These are phyloP conservation scores for Neodon shergylaensis DNA, from an alignment of 2,113 vertebrate genomes.

Conservation along the genomic window DNA sequence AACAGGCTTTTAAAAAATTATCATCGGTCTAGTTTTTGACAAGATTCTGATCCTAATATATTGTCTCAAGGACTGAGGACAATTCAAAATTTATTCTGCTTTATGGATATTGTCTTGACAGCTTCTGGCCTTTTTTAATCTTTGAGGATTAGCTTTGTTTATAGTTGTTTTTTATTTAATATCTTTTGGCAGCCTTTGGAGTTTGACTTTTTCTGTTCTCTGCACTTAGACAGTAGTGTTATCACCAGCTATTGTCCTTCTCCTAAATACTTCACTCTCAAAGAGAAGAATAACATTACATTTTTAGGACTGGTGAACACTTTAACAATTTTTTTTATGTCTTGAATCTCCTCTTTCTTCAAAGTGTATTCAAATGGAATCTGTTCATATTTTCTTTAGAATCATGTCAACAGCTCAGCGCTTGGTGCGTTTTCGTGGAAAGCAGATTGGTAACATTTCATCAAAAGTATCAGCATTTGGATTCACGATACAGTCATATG, in stretches of 20 bases:
- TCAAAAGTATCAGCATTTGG: neutral
- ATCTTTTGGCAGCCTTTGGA: neutral
- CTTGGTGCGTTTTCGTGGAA: neutral
- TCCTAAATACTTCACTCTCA: slow-evolving; percentile 33
- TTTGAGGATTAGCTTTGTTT: slow-evolving; percentile 65
- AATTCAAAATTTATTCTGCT: slow-evolving; percentile 35
- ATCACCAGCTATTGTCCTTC: neutral
- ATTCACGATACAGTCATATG: neutral
- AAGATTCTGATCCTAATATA: slow-evolving; percentile 21
- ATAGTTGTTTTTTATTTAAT: slow-evolving; percentile 22
- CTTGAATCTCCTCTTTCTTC: neutral
- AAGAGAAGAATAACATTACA: neutral
- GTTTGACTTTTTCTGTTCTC: slow-evolving; percentile 30
- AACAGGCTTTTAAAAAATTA: neutral
- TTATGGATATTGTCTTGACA: slow-evolving; percentile 1
- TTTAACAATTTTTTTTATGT: neutral
- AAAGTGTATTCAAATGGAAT: neutral
- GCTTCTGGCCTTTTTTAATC: slow-evolving; percentile 55
- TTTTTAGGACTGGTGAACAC: neutral
- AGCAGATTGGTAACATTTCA: neutral
- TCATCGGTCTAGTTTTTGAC: neutral
- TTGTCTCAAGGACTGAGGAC: slow-evolving; percentile 36
- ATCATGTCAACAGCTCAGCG: neutral
- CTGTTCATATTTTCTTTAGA: slow-evolving; percentile 43
- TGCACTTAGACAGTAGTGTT: neutral